phyloP scores from a whole-genome alignment of 2,113 vertebrate species.

The Hemiscyllium ocellatum region DNA sequence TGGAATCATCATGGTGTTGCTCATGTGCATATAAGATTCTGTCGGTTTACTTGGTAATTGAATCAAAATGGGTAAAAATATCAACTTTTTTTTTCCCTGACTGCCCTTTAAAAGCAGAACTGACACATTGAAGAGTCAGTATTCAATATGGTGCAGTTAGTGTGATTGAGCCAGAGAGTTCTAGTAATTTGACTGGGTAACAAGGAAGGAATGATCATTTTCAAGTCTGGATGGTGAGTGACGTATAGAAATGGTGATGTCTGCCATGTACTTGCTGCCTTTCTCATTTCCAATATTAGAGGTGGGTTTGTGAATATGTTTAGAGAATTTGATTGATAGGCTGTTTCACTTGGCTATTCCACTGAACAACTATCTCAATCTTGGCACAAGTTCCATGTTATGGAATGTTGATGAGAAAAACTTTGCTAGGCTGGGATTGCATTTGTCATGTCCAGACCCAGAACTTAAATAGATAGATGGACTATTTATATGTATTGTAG shows the following conservation, averaged over 20 bases:
- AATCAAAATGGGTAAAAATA: neutral
- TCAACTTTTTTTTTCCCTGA: neutral
- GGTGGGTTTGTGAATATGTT: neutral
- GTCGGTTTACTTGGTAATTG: neutral
- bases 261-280: neutral
- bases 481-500: too few relatives aligned
- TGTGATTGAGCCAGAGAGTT: neutral
- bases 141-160: too few relatives aligned
- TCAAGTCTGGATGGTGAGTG: neutral
- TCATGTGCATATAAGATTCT: neutral
- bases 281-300: neutral
- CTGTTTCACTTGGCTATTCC: neutral
- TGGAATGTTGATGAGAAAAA: neutral
- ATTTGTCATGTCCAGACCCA: neutral
- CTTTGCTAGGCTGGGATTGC: neutral
- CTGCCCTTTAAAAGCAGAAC: too few relatives aligned
- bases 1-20: neutral
- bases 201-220: neutral
- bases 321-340: neutral
- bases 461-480: neutral
- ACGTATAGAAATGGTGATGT: neutral
- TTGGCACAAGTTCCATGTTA: neutral
- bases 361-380: neutral
- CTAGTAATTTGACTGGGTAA: neutral
- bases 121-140: too few relatives aligned